phyloP scores from a whole-genome alignment of 2,888 invertebrate genomes.

The Trilocha varians region DNA sequence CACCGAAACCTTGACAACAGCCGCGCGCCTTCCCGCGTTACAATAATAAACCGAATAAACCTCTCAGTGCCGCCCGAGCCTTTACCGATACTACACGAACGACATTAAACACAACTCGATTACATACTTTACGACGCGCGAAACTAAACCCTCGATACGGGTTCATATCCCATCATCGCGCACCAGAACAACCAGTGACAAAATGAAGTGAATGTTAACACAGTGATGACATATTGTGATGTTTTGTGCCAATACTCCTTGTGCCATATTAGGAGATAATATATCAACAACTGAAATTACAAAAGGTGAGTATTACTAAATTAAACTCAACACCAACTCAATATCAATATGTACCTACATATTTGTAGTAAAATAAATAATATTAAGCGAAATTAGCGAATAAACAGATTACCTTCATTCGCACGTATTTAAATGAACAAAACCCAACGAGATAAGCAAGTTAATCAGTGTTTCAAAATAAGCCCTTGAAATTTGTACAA shows the following conservation, averaged over 20 bases:
- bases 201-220: slow-evolving; percentile 45
- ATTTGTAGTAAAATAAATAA: too few relatives aligned
- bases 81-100: slow-evolving; percentile 63
- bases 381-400: background rate
- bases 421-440: slow-evolving; percentile 3
- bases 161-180: slow-evolving; percentile 21
- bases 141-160: slow-evolving; percentile 4
- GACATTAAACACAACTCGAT: slow-evolving; percentile 34
- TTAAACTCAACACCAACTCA: background rate
- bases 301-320: slow-evolving; percentile 37
- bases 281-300: slow-evolving; percentile 33
- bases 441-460: slow-evolving; percentile 1
- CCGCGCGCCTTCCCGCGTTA: slow-evolving; percentile 61
- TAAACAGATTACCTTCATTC: slow-evolving; percentile 1
- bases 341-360: too few relatives aligned
- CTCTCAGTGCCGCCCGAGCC: slow-evolving; percentile 63
- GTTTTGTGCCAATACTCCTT: slow-evolving; percentile 55
- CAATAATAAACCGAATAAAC: slow-evolving; percentile 65
- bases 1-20: slow-evolving; percentile 59
- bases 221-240: slow-evolving; percentile 62
- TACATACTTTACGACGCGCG: slow-evolving; percentile 15
- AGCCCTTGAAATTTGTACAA: background rate
- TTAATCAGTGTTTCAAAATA: slow-evolving; percentile 4
- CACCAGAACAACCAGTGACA: slow-evolving; percentile 24
- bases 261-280: slow-evolving; percentile 54